phyloP scores from a whole-genome alignment of 2,888 invertebrate genomes.

The Globia sparganii region DNA sequence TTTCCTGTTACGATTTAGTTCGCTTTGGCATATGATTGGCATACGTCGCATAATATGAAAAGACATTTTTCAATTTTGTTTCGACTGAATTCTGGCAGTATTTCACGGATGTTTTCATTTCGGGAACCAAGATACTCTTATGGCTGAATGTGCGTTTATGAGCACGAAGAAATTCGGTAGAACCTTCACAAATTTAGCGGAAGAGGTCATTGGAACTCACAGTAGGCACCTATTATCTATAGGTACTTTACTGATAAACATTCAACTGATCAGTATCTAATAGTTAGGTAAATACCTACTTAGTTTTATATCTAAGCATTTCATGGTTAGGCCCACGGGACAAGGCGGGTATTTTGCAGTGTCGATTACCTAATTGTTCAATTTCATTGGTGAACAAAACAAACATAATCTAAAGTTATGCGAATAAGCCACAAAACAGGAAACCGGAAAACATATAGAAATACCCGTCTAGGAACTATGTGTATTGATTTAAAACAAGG shows the following conservation, averaged over 20 bases:
- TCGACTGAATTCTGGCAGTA: constrained; percentile 16
- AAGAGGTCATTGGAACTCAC: neutral
- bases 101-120: constrained; percentile 7
- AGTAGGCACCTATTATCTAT: neutral
- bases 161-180: neutral
- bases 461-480: neutral
- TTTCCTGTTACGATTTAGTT: constrained; percentile 43
- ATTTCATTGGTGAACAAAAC: neutral
- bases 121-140: neutral
- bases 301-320: neutral
- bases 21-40: constrained; percentile 37
- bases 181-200: neutral
- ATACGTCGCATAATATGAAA: constrained; percentile 12
- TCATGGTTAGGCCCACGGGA: neutral
- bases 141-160: neutral
- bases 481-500: constrained; percentile 24
- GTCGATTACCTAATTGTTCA: neutral
- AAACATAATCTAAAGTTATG: neutral
- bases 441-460: constrained; percentile 2
- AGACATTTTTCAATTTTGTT: constrained; percentile 28
- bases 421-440: neutral
- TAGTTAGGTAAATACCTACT: no score
- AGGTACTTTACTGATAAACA: neutral
- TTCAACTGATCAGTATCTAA: neutral
- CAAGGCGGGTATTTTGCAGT: no score